Base-by-base conservation (phyloP, 1,140 invertebrate genomes). In the Sarcophaga bullata region DNA sequence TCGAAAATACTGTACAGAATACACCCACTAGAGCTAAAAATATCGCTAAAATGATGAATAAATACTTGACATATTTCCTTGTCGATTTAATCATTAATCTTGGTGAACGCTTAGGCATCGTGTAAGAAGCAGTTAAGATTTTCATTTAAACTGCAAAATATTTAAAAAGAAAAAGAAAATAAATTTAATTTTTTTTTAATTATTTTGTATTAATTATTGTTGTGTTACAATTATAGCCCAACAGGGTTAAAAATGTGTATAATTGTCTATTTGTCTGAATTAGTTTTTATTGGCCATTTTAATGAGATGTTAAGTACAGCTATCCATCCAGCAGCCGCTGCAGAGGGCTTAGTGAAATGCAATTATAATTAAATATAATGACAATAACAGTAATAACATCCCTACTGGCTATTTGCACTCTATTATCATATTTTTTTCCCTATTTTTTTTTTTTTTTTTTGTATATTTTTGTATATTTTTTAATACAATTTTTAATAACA, bases 71-170 rank as follows among this genome's bases (percentile, higher is more conserved):
- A 76, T 76, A 76, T 76, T 76, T 76, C 8, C 47, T 47, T 10
- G 73, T 76, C 15, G 46, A 49, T 17, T 76, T 76, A 15, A 76
- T 17, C 11, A 76, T 76, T 17, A 76, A 49, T 76, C 15, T 76
- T 0, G 73, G 48, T 7, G 73, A 76, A 10, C 73, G 73, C 6
- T 76, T 47, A 0, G 73, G 73, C 73, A 76, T 76, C n/a, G 13
- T 76, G 6, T 37, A 37, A 37, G 25, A 37, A 37, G 25, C 25
- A 4, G 25, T 37, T 37, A 37, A 37, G 4, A 37, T 37, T 37
- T 37, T 37, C 25, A 37, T 37, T 37, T 37, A 37, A 37, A 37
- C 25, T 37, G 25, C 4, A 37, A 37, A 37, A 37, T 37, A 37
- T 37, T 37, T 37, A 37, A 37, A 37, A 37, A 37, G 25, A 4